Conservation (phyloP, 2,888 invertebrate species). For the Amblyteles armatorius region DNA sequence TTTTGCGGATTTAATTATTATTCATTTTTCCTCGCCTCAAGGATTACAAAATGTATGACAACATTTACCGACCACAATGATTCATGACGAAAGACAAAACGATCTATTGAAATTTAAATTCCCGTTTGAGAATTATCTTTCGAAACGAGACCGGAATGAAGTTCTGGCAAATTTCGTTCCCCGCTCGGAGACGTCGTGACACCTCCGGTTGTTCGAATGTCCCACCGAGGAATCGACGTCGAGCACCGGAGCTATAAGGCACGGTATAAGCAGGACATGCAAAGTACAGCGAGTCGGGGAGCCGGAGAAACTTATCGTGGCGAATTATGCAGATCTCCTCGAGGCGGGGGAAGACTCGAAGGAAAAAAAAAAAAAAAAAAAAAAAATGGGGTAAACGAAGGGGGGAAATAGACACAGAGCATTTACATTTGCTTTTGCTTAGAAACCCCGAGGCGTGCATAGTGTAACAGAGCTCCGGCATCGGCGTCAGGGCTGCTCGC, state of each 20-base stretch:
- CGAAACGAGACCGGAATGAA: constrained; percentile 16
- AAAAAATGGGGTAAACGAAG: not conserved
- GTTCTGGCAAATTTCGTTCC: constrained; percentile 25
- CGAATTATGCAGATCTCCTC: constrained; percentile 78
- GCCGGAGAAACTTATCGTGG: constrained; percentile 74
- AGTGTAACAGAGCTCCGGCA: constrained; percentile 17
- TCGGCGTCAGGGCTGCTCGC: constrained; percentile 4
- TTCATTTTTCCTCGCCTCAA: not conserved
- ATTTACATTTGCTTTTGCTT: constrained; percentile 70
- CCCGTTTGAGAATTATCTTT: constrained; percentile 25
- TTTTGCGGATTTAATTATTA: not conserved
- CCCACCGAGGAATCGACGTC: constrained; percentile 6
- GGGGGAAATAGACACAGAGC: constrained; percentile 8
- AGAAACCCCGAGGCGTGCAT: constrained; percentile 69
- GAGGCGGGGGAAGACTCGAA: constrained; percentile 22
- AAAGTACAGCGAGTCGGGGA: constrained; percentile 68
- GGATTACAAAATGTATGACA: constrained; percentile 5
- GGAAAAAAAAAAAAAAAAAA: constrained; percentile 17
- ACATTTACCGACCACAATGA: not conserved
- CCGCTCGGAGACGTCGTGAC: constrained; percentile 45
- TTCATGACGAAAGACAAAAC: constrained; percentile 4
- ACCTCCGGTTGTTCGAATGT: constrained; percentile 36
- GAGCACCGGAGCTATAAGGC: constrained; percentile 18
- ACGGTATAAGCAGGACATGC: constrained; percentile 57
- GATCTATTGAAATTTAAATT: constrained; percentile 26